phyloP scores from a whole-genome alignment of 2,888 invertebrate species.

The Pollenia amentaria region DNA sequence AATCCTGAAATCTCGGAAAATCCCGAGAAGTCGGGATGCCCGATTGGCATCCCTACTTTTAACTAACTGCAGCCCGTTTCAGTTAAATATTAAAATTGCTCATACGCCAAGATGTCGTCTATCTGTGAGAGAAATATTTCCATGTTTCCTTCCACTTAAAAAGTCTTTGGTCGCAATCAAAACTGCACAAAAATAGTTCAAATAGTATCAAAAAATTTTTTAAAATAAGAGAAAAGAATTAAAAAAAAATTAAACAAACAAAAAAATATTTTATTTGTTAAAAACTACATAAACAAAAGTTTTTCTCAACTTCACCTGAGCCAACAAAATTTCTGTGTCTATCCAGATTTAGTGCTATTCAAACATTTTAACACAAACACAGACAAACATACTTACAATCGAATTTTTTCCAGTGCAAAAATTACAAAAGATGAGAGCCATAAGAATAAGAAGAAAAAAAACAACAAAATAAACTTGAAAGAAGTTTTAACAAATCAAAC shows the following conservation, averaged over 20 bases:
- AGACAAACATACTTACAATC: not conserved
- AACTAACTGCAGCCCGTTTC: not conserved
- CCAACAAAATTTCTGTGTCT: constrained; percentile 55
- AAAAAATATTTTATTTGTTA: constrained; percentile 18
- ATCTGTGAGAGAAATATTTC: not conserved
- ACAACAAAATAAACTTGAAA: constrained; percentile 25
- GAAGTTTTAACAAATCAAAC: constrained; percentile 70
- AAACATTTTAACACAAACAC: constrained; percentile 11
- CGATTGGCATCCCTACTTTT: too few relatives aligned
- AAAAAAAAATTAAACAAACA: constrained; percentile 14
- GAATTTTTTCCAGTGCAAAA: not conserved
- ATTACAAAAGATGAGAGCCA: constrained; percentile 28
- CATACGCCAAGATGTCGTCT: constrained; percentile 60
- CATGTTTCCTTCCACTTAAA: not conserved
- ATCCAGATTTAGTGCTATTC: constrained; percentile 20
- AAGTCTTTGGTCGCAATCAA: constrained; percentile 38
- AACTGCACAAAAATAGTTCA: constrained; percentile 40
- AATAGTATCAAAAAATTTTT: constrained; percentile 18
- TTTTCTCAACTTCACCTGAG: constrained; percentile 71
- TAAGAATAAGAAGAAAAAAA: not conserved
- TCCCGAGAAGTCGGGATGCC: too few relatives aligned
- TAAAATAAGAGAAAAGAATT: not conserved
- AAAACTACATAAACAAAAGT: constrained; percentile 61
- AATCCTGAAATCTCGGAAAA: too few relatives aligned
- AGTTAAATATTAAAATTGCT: constrained; percentile 42